Percentiles rank a stretch among this genome's conserved stretches.
Conservation (phyloP, 2,113 vertebrate genomes). For the Phylloscopus trochilus region DNA sequence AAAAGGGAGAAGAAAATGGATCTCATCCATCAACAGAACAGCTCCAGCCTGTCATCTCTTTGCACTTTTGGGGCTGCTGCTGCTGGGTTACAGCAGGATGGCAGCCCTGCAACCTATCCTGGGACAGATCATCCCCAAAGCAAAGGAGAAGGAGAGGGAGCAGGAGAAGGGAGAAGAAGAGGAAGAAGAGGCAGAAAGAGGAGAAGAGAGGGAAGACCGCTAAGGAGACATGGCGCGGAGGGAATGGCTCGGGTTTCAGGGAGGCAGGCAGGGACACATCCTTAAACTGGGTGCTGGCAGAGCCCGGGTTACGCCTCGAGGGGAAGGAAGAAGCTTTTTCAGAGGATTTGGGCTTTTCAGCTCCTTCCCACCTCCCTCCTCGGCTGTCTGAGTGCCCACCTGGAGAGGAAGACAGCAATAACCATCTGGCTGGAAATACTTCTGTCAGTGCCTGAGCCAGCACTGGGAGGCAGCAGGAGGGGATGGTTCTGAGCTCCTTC, state of each 20-base stretch:
- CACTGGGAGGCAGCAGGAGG: neutral
- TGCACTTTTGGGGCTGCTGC: neutral
- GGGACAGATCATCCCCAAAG: neutral
- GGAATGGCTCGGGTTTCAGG: slow-evolving; percentile 67
- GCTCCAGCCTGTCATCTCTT: neutral
- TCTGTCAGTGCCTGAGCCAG: neutral
- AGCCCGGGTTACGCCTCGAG: neutral
- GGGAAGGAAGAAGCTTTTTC: neutral
- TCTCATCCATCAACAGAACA: neutral
- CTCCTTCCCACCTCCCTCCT: slow-evolving; percentile 24
- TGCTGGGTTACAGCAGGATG: neutral
- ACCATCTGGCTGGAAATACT: neutral
- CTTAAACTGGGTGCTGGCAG: neutral
- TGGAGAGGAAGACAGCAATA: neutral
- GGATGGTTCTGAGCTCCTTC: neutral
- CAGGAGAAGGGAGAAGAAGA: neutral
- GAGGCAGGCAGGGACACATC: slow-evolving; percentile 13
- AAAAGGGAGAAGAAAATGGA: neutral
- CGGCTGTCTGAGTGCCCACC: neutral
- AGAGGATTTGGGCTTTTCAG: neutral
- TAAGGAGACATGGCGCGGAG: neutral
- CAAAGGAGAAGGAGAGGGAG: neutral
- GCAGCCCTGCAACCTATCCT: neutral
- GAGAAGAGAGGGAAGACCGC: neutral
- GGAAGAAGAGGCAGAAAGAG: neutral